Conservation (phyloP, 2,888 invertebrate genomes). For the Dasypolia templi region DNA sequence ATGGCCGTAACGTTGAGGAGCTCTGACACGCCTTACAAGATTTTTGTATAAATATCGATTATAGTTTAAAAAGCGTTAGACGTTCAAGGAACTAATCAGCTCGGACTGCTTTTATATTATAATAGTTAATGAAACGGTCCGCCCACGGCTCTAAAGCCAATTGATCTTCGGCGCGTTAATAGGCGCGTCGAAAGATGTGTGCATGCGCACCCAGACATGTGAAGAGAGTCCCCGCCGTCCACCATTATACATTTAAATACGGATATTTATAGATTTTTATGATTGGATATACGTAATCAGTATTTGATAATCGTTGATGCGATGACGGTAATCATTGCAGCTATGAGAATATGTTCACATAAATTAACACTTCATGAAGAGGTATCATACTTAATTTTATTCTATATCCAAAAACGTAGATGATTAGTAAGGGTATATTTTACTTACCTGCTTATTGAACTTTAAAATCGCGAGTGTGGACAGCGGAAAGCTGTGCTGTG, state of each 20-base stretch:
- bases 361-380: constrained; percentile 26
- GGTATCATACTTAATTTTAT: too few relatives aligned
- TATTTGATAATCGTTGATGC: constrained; percentile 70
- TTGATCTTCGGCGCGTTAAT: constrained; percentile 87
- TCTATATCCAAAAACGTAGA: not conserved
- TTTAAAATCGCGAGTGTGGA: not conserved
- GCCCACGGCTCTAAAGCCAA: constrained; percentile 85
- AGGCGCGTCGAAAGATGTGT: constrained; percentile 84
- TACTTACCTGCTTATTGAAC: not conserved
- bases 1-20: constrained; percentile 37
- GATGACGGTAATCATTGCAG: constrained; percentile 55
- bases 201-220: constrained; percentile 76
- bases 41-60: constrained; percentile 77
- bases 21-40: constrained; percentile 68
- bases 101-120: constrained; percentile 86
- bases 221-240: constrained; percentile 77
- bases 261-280: constrained; percentile 77
- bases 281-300: constrained; percentile 73
- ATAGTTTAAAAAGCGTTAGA: constrained; percentile 75
- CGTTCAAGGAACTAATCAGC: constrained; percentile 85
- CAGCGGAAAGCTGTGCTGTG: not conserved
- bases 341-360: constrained; percentile 51
- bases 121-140: constrained; percentile 88
- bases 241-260: constrained; percentile 80
- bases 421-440: too few relatives aligned